Conservation (phyloP, 1,140 invertebrate genomes). For the Zaprionus tsacasi region DNA sequence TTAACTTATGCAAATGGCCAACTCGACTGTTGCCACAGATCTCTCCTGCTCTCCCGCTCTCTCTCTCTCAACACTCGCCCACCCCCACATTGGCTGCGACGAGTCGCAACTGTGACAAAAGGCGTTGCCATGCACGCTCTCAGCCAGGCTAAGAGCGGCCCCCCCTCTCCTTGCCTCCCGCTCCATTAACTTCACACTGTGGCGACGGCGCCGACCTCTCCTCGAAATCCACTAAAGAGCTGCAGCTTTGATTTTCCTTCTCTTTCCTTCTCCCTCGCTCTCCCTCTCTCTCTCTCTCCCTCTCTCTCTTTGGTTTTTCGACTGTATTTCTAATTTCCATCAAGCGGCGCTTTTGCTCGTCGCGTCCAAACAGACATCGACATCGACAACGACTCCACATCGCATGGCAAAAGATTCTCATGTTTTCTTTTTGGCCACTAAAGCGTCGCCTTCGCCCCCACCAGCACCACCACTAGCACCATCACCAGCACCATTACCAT, state of each 20-base stretch:
- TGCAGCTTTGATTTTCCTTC: slow-evolving; percentile 33
- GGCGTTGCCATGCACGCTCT: slow-evolving; percentile 79
- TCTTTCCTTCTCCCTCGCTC: not conserved
- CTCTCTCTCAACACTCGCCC: slow-evolving; percentile 15
- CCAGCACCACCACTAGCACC: slow-evolving; percentile 21
- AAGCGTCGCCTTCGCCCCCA: slow-evolving; percentile 14
- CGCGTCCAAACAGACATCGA: slow-evolving; percentile 30
- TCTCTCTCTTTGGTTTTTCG: slow-evolving; percentile 19
- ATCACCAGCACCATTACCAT: slow-evolving; percentile 54
- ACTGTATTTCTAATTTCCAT: slow-evolving; percentile 68
- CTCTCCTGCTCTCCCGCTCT: not conserved
- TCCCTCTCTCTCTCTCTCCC: too few relatives aligned
- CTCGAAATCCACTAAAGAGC: slow-evolving; percentile 45
- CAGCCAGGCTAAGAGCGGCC: slow-evolving; percentile 7
- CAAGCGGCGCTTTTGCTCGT: slow-evolving; percentile 70
- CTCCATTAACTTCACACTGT: not conserved
- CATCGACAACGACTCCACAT: slow-evolving; percentile 16
- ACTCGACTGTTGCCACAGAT: slow-evolving; percentile 50
- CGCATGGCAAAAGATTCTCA: slow-evolving; percentile 74
- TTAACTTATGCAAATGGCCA: slow-evolving; percentile 80
- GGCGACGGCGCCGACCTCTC: slow-evolving; percentile 44
- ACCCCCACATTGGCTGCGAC: slow-evolving; percentile 19
- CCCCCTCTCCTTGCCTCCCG: not conserved
- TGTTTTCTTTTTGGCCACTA: slow-evolving; percentile 64
- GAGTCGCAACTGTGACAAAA: slow-evolving; percentile 76